Conservation (phyloP, 2,888 invertebrate species). For the Zele albiditarsus region DNA sequence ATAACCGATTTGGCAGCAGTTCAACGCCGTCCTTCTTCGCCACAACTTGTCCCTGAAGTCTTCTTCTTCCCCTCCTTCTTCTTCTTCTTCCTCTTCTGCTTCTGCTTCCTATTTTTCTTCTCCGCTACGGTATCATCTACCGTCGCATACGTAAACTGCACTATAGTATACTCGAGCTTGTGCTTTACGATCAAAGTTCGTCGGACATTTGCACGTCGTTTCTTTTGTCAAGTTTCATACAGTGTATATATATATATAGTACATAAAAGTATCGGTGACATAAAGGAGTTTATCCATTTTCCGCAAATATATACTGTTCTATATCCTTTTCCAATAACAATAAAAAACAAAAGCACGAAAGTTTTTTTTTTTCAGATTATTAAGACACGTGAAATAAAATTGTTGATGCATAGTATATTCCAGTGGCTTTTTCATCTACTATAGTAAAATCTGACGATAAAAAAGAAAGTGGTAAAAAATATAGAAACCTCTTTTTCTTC, state of each 20-base stretch:
- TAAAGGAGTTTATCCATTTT: slow-evolving; percentile 4
- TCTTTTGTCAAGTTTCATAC: slow-evolving; percentile 47
- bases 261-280: not conserved
- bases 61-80: slow-evolving; percentile 49
- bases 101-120: slow-evolving; percentile 45
- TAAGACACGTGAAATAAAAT: not conserved
- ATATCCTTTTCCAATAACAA: slow-evolving; percentile 7
- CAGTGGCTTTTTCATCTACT: not conserved
- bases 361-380: not conserved
- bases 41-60: slow-evolving; percentile 45
- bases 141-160: slow-evolving; percentile 8
- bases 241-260: not conserved
- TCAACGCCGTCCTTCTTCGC: slow-evolving; percentile 58
- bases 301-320: not conserved
- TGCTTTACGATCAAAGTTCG: slow-evolving; percentile 69
- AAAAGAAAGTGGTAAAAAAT: slow-evolving; percentile 40
- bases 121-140: slow-evolving; percentile 22
- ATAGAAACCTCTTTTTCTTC: slow-evolving; percentile 26
- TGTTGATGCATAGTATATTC: not conserved
- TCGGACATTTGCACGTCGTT: slow-evolving; percentile 67
- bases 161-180: slow-evolving; percentile 39
- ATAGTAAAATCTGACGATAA: slow-evolving; percentile 2
- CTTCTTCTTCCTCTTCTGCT: slow-evolving; percentile 46
- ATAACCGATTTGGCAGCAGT: slow-evolving; percentile 71
- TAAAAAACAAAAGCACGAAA: not conserved